Evolutionary conservation across 2,113 vertebrate species (phyloP).

Genomic region (Camelus dromedarius): DNA sequence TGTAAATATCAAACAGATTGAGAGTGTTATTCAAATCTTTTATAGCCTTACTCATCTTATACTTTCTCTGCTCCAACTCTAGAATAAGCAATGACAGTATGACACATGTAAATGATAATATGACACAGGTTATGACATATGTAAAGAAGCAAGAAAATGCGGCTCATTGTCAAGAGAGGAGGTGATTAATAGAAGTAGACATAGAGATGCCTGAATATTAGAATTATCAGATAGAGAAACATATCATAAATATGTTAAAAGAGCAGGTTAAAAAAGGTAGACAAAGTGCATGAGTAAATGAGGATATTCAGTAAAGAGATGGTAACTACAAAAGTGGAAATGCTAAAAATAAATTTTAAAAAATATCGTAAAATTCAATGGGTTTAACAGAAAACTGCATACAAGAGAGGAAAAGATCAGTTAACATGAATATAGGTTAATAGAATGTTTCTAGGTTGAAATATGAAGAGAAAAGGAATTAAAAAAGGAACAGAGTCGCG

Average conservation of each 20-base stretch:
- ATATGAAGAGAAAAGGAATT: background rate
- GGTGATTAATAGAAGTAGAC: background rate
- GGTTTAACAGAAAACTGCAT: background rate
- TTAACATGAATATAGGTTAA: background rate
- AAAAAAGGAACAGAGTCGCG: background rate
- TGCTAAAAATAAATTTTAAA: background rate
- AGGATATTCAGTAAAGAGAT: background rate
- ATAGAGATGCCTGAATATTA: background rate
- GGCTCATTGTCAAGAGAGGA: background rate
- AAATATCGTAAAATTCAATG: background rate
- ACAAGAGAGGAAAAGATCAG: background rate
- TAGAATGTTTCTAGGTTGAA: background rate
- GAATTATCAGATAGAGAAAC: background rate
- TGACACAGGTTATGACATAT: too few relatives aligned
- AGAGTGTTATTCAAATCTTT: background rate
- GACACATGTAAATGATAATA: too few relatives aligned
- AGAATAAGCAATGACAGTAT: background rate
- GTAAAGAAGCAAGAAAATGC: background rate
- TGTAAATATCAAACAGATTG: background rate
- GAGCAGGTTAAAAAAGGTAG: background rate
- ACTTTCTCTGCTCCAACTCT: background rate
- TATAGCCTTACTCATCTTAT: background rate
- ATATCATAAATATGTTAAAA: background rate
- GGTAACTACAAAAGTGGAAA: background rate
- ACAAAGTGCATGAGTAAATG: background rate